Evolutionary conservation across 1,140 invertebrate species (phyloP).

Genomic region (Lerema accius): DNA sequence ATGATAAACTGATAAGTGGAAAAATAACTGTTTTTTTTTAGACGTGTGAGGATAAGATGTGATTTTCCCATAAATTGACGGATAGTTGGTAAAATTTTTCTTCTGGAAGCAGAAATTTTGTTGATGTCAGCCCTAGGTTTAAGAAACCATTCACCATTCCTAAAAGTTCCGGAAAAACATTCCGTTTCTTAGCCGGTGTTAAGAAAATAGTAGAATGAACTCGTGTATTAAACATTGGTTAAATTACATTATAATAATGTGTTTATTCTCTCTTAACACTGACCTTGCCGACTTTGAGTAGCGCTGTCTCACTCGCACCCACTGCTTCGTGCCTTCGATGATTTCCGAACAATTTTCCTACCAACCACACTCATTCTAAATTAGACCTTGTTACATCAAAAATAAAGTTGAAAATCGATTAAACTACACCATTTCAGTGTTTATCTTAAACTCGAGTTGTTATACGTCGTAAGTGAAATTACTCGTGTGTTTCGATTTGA

Average conservation of each 20-base stretch:
- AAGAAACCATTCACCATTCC: too few species aligned
- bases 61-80: too few species aligned
- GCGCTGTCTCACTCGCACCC: slow-evolving; percentile 53
- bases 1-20: too few species aligned
- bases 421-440: too few species aligned
- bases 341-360: slow-evolving; percentile 71
- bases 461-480: slow-evolving; percentile 37
- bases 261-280: slow-evolving; percentile 56
- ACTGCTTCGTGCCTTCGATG: slow-evolving; percentile 33
- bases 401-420: too few species aligned
- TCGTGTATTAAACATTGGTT: too few species aligned
- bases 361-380: slow-evolving; percentile 33
- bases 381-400: slow-evolving; percentile 48
- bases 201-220: slow-evolving; percentile 29
- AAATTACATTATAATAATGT: slow-evolving; percentile 48
- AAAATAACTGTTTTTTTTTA: too few species aligned
- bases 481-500: slow-evolving; percentile 10
- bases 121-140: too few species aligned
- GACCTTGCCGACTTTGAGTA: slow-evolving; percentile 57
- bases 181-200: not conserved
- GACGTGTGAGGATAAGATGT: too few species aligned
- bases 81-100: too few species aligned
- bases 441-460: slow-evolving; percentile 50
- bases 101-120: too few species aligned
- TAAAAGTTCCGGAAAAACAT: too few species aligned